Base-by-base conservation (phyloP, 2,113 vertebrate species). In the Chloropsis hardwickii region DNA sequence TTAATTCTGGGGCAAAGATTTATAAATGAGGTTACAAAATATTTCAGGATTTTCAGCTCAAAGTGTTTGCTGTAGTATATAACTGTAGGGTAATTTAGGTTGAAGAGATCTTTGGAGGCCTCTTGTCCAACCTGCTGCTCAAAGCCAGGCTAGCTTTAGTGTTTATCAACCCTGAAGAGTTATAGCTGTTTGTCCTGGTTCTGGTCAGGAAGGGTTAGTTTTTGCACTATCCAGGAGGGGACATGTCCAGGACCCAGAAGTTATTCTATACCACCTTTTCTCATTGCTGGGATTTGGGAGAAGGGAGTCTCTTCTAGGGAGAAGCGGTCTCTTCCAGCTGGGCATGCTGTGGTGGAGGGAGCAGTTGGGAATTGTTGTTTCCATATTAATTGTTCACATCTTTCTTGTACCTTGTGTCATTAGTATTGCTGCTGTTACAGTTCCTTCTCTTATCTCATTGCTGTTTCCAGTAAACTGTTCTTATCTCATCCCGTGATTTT, bases 21-120 rank as follows among this genome's bases (percentile, higher is more conserved):
- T 81, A 84, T 86, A 76, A 92, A 94, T 76, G 72, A 94, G 61
- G 77, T 92, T 76, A 57, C 31, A 78, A 76, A 84, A 91, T 74
- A 88, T 69, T 80, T 72, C 62, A 71, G 14, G 24, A 64, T 78
- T 94, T 88, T 81, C 24, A 90, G 20, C 15, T 71, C 23, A 23
- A 83, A 86, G 14, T 66, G 12, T 64, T 91, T 94, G 15, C 72
- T 84, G 4, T 71, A 22, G 13, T 45, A 21, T 56, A 28, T 56
- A 57, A 83, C 78, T 42, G 48, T 42, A 50, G 31, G 40, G 44
- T 71, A 81, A 79, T 67, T 67, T 69, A 82, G 23, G 18, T 35
- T 86, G 58, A 80, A 73, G 71, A 81, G 37, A 88, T 40, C 25
- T 82, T 39, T 17, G 76, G 27, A 89, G 35, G n/a, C 37, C 67